Conservation (phyloP, 2,797 vertebrate species). For the Antennarius maculatus region DNA sequence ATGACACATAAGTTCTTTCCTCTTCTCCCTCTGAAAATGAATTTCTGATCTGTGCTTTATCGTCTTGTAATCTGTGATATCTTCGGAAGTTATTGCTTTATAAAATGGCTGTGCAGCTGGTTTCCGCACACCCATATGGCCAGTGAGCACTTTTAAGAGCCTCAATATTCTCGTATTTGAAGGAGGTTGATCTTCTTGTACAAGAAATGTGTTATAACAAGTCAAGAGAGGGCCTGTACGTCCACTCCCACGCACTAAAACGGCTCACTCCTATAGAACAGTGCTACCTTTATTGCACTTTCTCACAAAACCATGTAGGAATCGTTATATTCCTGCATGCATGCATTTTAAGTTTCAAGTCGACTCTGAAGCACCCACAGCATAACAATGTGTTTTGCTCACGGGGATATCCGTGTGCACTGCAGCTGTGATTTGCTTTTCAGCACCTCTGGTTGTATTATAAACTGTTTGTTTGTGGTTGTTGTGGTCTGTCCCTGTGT, state of each 20-base stretch:
- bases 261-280: conserved; percentile 13
- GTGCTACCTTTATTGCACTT: conserved; percentile 6
- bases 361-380: conserved; percentile 8
- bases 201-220: conserved; percentile 37
- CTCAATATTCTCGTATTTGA: conserved; percentile 48
- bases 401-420: conserved; percentile 12
- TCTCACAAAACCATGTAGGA: conserved; percentile 14
- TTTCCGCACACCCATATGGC: conserved; percentile 51
- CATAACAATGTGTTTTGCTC: conserved; percentile 30
- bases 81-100: conserved; percentile 65
- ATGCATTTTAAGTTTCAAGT: conserved; percentile 17
- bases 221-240: conserved; percentile 36
- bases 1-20: conserved; percentile 57
- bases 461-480: conserved; percentile 46
- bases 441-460: conserved; percentile 25
- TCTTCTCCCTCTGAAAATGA: conserved; percentile 51
- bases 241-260: conserved; percentile 13
- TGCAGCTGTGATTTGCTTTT: conserved; percentile 21
- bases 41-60: conserved; percentile 71
- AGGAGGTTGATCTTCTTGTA: conserved; percentile 29
- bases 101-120: conserved; percentile 66
- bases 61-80: conserved; percentile 62
- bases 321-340: conserved; percentile 12
- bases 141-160: conserved; percentile 48
- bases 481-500: conserved; percentile 34